Percentiles rank a stretch among this genome's conserved stretches.
phyloP scores from a whole-genome alignment of 2,888 invertebrate species.

The Zhuqinia jingwanae region DNA sequence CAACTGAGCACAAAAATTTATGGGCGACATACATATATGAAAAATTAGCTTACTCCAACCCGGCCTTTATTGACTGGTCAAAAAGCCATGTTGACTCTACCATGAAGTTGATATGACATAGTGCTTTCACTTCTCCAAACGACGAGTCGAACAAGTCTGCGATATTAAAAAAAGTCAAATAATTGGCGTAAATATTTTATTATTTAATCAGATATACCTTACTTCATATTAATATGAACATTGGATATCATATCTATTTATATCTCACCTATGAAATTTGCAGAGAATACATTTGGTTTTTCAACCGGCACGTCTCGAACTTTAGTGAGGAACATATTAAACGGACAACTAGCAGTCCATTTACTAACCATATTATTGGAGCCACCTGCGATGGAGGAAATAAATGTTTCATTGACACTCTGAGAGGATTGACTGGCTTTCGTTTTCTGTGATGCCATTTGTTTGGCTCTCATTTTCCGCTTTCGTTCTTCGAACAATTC shows the following conservation, averaged over 20 bases:
- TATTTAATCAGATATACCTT: too few relatives aligned
- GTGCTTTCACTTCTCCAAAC: conserved; percentile 87
- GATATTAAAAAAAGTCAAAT: conserved; percentile 24
- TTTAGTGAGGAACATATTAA: conserved; percentile 88
- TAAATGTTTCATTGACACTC: too few relatives aligned
- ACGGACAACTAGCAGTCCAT: conserved; percentile 86
- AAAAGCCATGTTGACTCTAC: conserved; percentile 94
- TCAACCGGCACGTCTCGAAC: conserved; percentile 56
- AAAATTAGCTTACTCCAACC: conserved; percentile 84
- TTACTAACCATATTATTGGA: conserved; percentile 85
- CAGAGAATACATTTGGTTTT: conserved; percentile 47
- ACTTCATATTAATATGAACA: too few relatives aligned
- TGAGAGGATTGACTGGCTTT: background rate
- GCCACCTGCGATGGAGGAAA: background rate
- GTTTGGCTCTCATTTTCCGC: conserved; percentile 22
- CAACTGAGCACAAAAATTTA: too few relatives aligned
- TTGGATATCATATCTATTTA: too few relatives aligned
- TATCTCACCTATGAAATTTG: conserved; percentile 72
- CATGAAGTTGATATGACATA: conserved; percentile 96
- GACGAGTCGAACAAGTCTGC: conserved; percentile 89
- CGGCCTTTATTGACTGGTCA: conserved; percentile 90
- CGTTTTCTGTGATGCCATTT: background rate
- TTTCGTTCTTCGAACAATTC: conserved; percentile 38
- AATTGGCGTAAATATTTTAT: too few relatives aligned
- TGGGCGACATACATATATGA: too few relatives aligned